Percentiles rank a stretch among this genome's conserved stretches.
phyloP scores from a whole-genome alignment of 37 sponge, comb jelly and placozoan species.

The Petrosia ficiformis region DNA sequence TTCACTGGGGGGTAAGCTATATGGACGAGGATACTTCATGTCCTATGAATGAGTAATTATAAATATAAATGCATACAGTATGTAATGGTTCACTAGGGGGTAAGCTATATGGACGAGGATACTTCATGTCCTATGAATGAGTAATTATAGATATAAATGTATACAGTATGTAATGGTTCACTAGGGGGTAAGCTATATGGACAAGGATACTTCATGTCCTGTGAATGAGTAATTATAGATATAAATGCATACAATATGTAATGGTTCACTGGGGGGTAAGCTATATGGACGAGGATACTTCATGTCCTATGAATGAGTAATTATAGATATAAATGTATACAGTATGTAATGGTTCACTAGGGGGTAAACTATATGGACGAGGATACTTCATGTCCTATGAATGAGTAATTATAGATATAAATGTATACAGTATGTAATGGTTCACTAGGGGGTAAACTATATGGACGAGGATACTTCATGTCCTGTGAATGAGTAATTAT shows the following conservation, averaged over 20 bases:
- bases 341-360: too few relatives aligned
- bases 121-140: slow-evolving; percentile 49
- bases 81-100: slow-evolving; percentile 64
- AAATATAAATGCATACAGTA: neutral
- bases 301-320: too few relatives aligned
- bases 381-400: too few relatives aligned
- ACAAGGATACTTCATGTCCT: slow-evolving; percentile 67
- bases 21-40: slow-evolving; percentile 70
- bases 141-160: neutral
- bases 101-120: slow-evolving; percentile 74
- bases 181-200: slow-evolving; percentile 80
- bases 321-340: too few relatives aligned
- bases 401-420: too few relatives aligned
- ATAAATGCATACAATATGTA: neutral
- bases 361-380: too few relatives aligned
- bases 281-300: too few relatives aligned
- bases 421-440: too few relatives aligned
- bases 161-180: slow-evolving; percentile 26
- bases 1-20: slow-evolving; percentile 74
- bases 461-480: too few relatives aligned
- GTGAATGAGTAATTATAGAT: neutral
- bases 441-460: too few relatives aligned
- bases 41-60: slow-evolving; percentile 17
- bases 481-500: too few relatives aligned
- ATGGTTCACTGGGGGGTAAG: too few relatives aligned